These are phyloP conservation scores for Bombus pascuorum DNA, from an alignment of 1,140 invertebrate genomes.

Conservation along the genomic window DNA sequence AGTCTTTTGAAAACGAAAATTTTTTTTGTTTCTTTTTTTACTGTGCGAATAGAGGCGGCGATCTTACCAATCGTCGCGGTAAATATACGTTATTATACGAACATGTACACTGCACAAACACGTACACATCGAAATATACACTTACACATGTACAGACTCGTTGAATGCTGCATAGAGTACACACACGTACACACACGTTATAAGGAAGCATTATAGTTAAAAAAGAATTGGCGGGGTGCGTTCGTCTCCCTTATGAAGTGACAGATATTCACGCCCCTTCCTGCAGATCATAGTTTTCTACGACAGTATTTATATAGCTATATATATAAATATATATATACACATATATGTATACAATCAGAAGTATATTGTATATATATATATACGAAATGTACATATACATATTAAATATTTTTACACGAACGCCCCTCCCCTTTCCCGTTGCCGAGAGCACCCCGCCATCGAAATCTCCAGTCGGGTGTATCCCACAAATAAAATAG, in stretches of 20 bases:
- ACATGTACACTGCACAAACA: slow-evolving; percentile 18
- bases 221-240: slow-evolving; percentile 39
- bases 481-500: slow-evolving; percentile 55
- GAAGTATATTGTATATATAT: slow-evolving; percentile 22
- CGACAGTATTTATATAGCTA: slow-evolving; percentile 80
- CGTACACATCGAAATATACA: background rate
- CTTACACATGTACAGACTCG: background rate
- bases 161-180: background rate
- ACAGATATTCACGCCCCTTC: slow-evolving; percentile 9
- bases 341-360: slow-evolving; percentile 63
- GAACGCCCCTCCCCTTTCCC: background rate
- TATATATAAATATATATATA: slow-evolving; percentile 57
- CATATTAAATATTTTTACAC: slow-evolving; percentile 64
- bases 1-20: background rate
- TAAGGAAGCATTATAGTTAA: slow-evolving; percentile 42
- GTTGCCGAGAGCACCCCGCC: slow-evolving; percentile 30
- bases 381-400: slow-evolving; percentile 36
- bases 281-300: slow-evolving; percentile 76
- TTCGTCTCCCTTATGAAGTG: slow-evolving; percentile 22
- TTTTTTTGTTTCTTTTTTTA: slow-evolving; percentile 8
- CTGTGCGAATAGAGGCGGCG: slow-evolving; percentile 5
- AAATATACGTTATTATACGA: background rate
- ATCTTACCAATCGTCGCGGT: slow-evolving; percentile 14
- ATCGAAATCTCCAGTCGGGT: slow-evolving; percentile 35
- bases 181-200: slow-evolving; percentile 13